Evolutionary conservation across 1,140 invertebrate genomes (phyloP).

Genomic region (Hyles vespertilio): DNA sequence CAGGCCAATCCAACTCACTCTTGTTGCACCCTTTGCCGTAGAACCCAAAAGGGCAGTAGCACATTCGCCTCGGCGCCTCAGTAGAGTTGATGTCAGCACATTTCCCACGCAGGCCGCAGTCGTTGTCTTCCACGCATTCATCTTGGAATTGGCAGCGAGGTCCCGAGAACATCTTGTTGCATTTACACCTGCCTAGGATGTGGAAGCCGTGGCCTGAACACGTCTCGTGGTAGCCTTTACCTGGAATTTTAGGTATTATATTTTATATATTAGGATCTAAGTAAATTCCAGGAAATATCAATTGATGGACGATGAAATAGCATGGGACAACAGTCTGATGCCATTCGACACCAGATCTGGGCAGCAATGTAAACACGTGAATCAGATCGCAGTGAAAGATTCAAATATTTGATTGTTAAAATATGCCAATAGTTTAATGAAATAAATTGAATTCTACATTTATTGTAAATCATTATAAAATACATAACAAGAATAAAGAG

Average conservation of each 20-base stretch:
- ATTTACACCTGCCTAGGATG: constrained; percentile 86
- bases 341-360: no score
- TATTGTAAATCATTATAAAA: no score
- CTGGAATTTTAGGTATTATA: constrained; percentile 51
- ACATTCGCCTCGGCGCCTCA: constrained; percentile 87
- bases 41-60: constrained; percentile 93
- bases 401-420: no score
- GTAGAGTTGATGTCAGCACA: constrained; percentile 89
- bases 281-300: no score
- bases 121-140: constrained; percentile 87
- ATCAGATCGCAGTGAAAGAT: no score
- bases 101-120: constrained; percentile 90
- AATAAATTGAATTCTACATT: no score
- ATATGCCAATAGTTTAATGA: no score
- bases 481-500: no score
- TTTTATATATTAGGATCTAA: no score
- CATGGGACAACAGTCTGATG: no score
- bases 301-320: no score
- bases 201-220: constrained; percentile 90
- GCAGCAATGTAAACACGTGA: no score
- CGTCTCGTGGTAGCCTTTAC: constrained; percentile 84
- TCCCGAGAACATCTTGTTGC: constrained; percentile 88
- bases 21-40: constrained; percentile 87
- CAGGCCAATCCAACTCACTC: constrained; percentile 74
- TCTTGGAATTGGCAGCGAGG: constrained; percentile 89